Evolutionary conservation across 2,797 vertebrate species (phyloP).

Genomic region (Hippoglossus hippoglossus): DNA sequence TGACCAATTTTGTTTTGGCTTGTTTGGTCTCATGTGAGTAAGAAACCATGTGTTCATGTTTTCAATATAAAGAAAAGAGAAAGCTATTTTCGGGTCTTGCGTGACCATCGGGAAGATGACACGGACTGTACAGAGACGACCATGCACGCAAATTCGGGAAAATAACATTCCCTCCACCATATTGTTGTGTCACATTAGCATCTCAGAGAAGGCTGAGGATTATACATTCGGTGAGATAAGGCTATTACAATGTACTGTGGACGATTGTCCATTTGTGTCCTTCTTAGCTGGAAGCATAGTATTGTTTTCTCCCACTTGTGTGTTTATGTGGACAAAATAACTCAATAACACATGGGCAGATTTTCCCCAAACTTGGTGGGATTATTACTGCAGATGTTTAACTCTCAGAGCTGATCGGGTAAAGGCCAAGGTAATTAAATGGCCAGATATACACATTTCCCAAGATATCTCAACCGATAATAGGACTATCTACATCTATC

Average conservation of each 20-base stretch:
- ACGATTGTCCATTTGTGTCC: constrained; percentile 12
- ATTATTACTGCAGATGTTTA: not conserved
- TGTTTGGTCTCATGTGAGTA: constrained; percentile 34
- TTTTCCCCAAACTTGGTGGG: not conserved
- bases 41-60: constrained; percentile 31
- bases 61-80: constrained; percentile 13
- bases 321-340: not conserved
- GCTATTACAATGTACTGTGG: not conserved
- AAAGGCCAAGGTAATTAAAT: too few relatives aligned
- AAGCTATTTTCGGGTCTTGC: constrained; percentile 19
- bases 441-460: too few relatives aligned
- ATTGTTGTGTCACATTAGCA: constrained; percentile 16
- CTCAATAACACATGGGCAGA: not conserved
- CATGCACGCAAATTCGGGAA: not conserved
- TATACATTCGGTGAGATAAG: not conserved
- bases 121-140: constrained; percentile 16
- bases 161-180: not conserved
- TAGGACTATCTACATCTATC: too few relatives aligned
- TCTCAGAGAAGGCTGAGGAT: not conserved
- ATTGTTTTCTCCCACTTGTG: not conserved
- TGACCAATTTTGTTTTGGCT: constrained; percentile 42
- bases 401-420: too few relatives aligned
- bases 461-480: too few relatives aligned
- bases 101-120: constrained; percentile 12
- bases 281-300: not conserved